A percentile compares a stretch with the other conserved stretches of the same genome.
phyloP scores from a whole-genome alignment of 2,113 vertebrate species.

The Octodon degus region DNA sequence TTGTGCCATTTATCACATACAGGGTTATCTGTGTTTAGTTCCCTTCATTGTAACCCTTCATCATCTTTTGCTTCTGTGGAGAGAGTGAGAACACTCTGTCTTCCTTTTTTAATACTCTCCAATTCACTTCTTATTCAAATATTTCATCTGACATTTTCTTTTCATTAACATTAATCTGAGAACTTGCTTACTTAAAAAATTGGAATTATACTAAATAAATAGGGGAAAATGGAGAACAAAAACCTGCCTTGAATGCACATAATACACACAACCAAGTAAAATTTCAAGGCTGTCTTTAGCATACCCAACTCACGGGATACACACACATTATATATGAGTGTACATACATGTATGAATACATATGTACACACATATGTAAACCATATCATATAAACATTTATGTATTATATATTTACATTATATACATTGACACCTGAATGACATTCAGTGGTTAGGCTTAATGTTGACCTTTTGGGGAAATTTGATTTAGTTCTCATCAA shows the following conservation, averaged over 20 bases:
- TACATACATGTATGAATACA: background rate
- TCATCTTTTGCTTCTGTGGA: constrained; percentile 3
- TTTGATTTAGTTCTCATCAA: background rate
- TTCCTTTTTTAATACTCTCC: constrained; percentile 13
- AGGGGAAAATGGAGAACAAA: background rate
- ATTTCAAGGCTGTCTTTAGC: background rate
- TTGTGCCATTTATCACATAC: background rate
- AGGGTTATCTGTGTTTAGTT: constrained; percentile 1
- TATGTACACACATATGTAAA: background rate
- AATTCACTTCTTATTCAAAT: constrained; percentile 53
- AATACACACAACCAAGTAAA: background rate
- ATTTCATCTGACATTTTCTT: constrained; percentile 55
- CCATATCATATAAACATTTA: background rate
- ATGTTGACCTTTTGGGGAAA: background rate
- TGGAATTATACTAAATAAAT: constrained; percentile 11
- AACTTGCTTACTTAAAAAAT: constrained; percentile 29
- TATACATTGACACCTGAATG: background rate
- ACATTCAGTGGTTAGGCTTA: background rate
- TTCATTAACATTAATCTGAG: constrained; percentile 60
- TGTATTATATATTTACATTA: background rate
- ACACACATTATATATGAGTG: background rate
- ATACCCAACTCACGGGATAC: background rate
- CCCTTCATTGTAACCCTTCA: background rate
- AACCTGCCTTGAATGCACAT: background rate
- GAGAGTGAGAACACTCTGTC: background rate